A percentile compares a stretch with the other conserved stretches of the same genome.
Evolutionary conservation across 2,797 vertebrate species (phyloP).

Genomic region (Syngnathus acus): DNA sequence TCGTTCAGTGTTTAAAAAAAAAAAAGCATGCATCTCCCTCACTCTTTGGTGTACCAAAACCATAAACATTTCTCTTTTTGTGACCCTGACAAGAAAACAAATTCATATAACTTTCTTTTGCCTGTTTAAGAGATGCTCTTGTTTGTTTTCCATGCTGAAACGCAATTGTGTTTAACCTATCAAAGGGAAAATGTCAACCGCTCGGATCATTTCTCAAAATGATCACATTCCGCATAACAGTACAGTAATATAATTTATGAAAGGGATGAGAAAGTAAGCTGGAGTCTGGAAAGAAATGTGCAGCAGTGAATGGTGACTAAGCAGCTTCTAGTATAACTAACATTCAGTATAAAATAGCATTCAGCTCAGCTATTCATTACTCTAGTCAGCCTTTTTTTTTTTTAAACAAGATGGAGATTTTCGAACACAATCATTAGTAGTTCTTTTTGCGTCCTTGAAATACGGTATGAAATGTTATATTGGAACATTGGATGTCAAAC

Average conservation of each 20-base stretch:
- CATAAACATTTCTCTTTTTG: constrained; percentile 46
- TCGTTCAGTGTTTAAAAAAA: constrained; percentile 36
- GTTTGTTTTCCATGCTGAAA: background rate
- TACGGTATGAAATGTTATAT: too few species aligned
- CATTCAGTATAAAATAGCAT: background rate
- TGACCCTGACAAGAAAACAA: constrained; percentile 24
- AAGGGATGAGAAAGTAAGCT: background rate
- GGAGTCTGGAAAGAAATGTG: background rate
- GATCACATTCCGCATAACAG: background rate
- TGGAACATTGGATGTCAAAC: too few species aligned
- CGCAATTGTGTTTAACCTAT: background rate
- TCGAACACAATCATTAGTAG: background rate
- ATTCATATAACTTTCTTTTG: background rate
- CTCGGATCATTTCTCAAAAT: background rate
- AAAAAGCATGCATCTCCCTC: constrained; percentile 24
- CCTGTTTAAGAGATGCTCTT: background rate
- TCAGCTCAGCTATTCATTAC: background rate
- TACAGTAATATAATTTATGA: background rate
- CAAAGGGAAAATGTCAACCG: background rate
- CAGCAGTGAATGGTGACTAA: background rate
- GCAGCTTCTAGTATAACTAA: background rate
- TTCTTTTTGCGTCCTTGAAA: background rate
- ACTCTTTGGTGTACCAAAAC: constrained; percentile 33
- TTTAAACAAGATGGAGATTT: background rate
- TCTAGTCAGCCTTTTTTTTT: background rate